Base-by-base conservation (phyloP, 1,140 invertebrate genomes). In the Limonius californicus region DNA sequence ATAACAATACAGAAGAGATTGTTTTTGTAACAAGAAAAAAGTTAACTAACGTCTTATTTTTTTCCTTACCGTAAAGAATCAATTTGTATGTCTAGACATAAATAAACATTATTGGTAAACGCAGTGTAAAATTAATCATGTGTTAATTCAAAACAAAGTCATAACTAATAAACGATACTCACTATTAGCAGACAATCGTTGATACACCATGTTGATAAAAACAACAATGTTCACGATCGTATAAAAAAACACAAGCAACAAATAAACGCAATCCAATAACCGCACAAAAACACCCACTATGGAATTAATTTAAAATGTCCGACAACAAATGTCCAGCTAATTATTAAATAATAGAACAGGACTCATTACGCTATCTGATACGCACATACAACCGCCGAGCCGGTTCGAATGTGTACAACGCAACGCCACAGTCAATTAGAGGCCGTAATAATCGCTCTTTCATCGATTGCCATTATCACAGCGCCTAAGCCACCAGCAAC, bases 191-290 rank as follows among this genome's bases (percentile, higher is more conserved):
- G 62, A 27, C 0, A 64, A 45, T 14, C 66, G 59, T 54, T 68
- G 63, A 45, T 65, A 64, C n/a, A 68, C 66, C 66, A 68, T 68
- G 42, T 57, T 57, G 47, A 62, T 19, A 42, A 18, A 16, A 3
- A 50, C 45, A 18, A n/a, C 45, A 50, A 50, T 50, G n/a, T 50
- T 50, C 2, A 18, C 20, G 2, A 50, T 18, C 21, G 59, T 45
- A 16, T 50, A 62, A 42, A 65, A 57, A 53, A 57, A 62, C 50
- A 59, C 63, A 57, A 63, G 4, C 8, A 63, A 43, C 15, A 63
- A 12, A 23, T 63, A 45, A 20, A 63, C 9, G 18, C 23, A 50
- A 19, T 50, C n/a, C 20, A 50, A 50, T 18, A 50, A 19, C 2
- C 45, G 45, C 16, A 16, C 45, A 50, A 50, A 50, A 19, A 50